Base-by-base conservation (phyloP, 2,797 vertebrate species). In the Benthosema pterotum region DNA sequence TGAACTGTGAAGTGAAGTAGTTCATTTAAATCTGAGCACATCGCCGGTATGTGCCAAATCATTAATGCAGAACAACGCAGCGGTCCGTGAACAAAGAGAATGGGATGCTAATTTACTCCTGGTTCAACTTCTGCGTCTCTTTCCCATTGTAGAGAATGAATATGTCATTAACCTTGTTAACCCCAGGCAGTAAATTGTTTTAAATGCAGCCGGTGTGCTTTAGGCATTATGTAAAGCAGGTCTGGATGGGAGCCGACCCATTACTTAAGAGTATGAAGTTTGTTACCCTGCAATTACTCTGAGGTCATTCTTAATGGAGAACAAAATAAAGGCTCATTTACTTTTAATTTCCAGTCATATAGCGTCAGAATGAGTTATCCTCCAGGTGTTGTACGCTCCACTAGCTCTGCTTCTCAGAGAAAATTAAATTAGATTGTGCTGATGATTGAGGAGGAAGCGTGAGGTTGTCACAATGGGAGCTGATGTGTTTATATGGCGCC, bases 261-360 rank as follows among this genome's bases (percentile, higher is more conserved):
- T 82, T 86, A 65, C 69, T 79, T 38, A 78, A 73, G 86, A 80
- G 72, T 65, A 72, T 57, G 56, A 48, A 60, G 74, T 72, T 59
- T 75, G 54, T 65, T n/a, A 62, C 32, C 5, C 72, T 2, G 50
- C 73, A 86, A 87, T 83, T 83, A 72, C 87, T 89, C 83, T 86
- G 52, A 85, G 84, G 84, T 82, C 68, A 87, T 88, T 88, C 79
- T 81, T 88, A 74, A 59, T 60, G 56, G 71, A 83, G 80, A 84
- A 86, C 77, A 88, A 89, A 88, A 82, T 78, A 78, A 84, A 90
- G 22, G 22, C 22, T 86, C 67, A 88, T 91, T 89, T 84, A 88
- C 85, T 90, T 88, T 88, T 86, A 67, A 87, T 87, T 87, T 85
- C 86, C 79, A 83, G 81, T 88, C 81, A 86, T 89, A 87, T 87